Base-by-base conservation (phyloP, 1,140 invertebrate genomes). In the Laodelphax striatellus region DNA sequence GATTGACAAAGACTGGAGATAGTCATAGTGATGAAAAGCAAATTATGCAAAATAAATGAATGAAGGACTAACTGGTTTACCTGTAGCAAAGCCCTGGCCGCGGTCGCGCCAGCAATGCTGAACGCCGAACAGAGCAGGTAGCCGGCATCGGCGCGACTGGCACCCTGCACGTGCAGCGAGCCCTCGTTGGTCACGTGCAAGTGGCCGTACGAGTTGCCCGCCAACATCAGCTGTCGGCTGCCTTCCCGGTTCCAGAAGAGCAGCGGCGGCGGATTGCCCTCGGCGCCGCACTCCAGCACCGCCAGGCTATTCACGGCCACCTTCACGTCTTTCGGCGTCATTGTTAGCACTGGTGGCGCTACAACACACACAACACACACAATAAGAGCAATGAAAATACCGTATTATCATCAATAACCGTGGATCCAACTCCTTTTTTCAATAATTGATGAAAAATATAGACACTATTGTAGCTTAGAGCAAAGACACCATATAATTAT, bases 241-340 rank as follows among this genome's bases (percentile, higher is more conserved):
- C 89, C 88, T 71, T 91, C 89, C 66, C 86, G 86, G 17, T 83
- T 86, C 89, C 92, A 95, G 71, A 89, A 94, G 4, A 92, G 83
- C 5, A 87, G 87, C 0, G 92, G 92, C 21, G 81, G 77, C 0
- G 92, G 92, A 68, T 88, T 88, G 16, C 92, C 91, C 50, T 79
- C 81, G 1, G 88, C 88, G 14, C 82, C 81, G 72, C 92, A 95
- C 46, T 88, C 86, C 67, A 94, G 85, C 50, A 82, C 84, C 5
- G 87, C 89, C 28, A 88, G 81, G 8, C 85, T 82, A 65, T 88
- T 88, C 11, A 85, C 69, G 1, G 81, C 84, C 0, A 90, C 83
- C 57, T 83, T 81, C 69, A 88, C 84, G 69, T 93, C 87, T 62
- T 80, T 80, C 0, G 91, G 91, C 57, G 81, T 82, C 57, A 85